These are phyloP conservation scores for Poeciliopsis infans DNA, from an alignment of 2,797 vertebrate genomes.

Conservation along the genomic window DNA sequence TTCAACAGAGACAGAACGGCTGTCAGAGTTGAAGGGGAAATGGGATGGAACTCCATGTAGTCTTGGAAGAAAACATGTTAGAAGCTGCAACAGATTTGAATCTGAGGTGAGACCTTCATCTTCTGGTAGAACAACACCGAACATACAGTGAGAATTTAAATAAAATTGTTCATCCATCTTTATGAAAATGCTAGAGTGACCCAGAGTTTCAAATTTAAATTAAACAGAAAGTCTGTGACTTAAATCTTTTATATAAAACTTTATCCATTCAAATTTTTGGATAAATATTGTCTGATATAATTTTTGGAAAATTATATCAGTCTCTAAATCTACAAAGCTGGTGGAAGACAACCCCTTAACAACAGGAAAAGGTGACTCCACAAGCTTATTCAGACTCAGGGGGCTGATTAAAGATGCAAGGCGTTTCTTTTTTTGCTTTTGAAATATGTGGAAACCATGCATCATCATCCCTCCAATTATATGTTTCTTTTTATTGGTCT, in stretches of 20 bases:
- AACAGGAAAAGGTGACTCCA: not conserved
- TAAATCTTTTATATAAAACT: not conserved
- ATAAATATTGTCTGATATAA: no score
- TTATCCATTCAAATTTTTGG: not conserved
- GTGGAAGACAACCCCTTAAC: not conserved
- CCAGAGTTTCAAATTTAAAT: not conserved
- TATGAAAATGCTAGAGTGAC: not conserved
- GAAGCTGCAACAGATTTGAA: not conserved
- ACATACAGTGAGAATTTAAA: not conserved
- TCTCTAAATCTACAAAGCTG: not conserved
- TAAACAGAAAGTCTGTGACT: not conserved
- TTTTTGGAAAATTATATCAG: not conserved
- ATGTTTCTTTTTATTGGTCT: not conserved
- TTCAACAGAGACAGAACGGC: not conserved
- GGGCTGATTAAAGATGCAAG: not conserved
- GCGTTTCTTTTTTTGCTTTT: not conserved
- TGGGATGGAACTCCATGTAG: not conserved
- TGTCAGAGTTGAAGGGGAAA: not conserved
- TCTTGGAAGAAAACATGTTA: not conserved
- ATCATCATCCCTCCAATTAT: not conserved
- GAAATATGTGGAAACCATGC: not conserved
- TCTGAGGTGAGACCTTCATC: not conserved
- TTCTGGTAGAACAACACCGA: not conserved
- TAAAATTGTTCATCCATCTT: not conserved
- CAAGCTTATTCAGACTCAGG: not conserved